Base-by-base conservation (phyloP, 92 coral and sea anemone genomes). In the Siderastrea siderea region DNA sequence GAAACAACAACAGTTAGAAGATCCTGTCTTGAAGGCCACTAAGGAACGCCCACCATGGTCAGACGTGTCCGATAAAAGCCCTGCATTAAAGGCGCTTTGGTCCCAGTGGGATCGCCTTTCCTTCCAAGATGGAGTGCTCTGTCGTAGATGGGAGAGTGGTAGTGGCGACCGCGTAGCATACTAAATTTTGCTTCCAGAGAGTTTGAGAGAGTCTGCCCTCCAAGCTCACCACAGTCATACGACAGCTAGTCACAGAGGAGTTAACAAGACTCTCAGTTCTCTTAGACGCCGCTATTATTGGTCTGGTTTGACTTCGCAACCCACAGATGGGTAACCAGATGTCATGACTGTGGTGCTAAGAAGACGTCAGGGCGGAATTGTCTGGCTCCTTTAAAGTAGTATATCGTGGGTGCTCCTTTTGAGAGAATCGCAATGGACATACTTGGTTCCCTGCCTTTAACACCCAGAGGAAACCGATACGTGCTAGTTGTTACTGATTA, bases 201-300 rank as follows among this genome's bases (percentile, higher is more conserved):
- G 46, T 52, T 55, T 91, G 60, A 47, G 76, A 67, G 89, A 85
- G 67, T 60, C 72, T 3, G 95, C 95, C 57, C 67, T 92, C 7
- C 61, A 80, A 15, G 87, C 90, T 13, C 95, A 89, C 62, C 93
- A 92, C 64, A 60, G 84, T 13, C 91, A 89, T 63, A 89, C 86
- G 17, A 85, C 92, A 19, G 90, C 93, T 8, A 80, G 93, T 55
- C 95, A 92, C 79, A 51, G 92, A 47, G 91, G 92, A 6, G 61
- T 88, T 1, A 72, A 48, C 1, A 83, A 83, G 66, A 77, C 90
- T n/a, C 74, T 86, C 47, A 52, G n/a, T 43, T 85, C 87, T 1
- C 69, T 87, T 11, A 74, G 78, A 38, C 73, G 17, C 44, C 95
- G 95, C 60, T 91, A 91, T 77, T 91, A 90, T 68, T 90, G 87